A percentile compares a stretch with the other conserved stretches of the same genome.
phyloP scores from a whole-genome alignment of 2,888 invertebrate genomes.

The Parnassius glacialis region DNA sequence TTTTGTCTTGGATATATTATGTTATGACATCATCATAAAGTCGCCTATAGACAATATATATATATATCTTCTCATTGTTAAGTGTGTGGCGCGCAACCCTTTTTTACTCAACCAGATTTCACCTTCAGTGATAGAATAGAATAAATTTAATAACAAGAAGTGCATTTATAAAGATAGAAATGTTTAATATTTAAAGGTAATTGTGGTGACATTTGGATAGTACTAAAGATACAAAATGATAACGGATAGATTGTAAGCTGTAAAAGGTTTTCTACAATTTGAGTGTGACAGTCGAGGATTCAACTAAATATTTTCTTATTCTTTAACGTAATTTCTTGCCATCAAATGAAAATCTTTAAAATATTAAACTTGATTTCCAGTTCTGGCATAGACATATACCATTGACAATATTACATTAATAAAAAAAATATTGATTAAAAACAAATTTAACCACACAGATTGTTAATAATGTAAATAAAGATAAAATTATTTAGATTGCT shows the following conservation, averaged over 20 bases:
- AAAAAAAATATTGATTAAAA: neutral
- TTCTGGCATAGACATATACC: no score
- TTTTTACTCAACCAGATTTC: slow-evolving; percentile 22
- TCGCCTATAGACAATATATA: slow-evolving; percentile 16
- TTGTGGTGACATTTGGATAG: slow-evolving; percentile 64
- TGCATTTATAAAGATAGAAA: slow-evolving; percentile 77
- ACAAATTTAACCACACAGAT: neutral
- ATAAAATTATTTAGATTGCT: neutral
- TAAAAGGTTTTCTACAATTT: slow-evolving; percentile 75
- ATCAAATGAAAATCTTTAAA: slow-evolving; percentile 4
- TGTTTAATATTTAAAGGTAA: slow-evolving; percentile 66
- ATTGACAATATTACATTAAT: no score
- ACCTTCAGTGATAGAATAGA: slow-evolving; percentile 52
- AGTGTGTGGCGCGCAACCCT: slow-evolving; percentile 23
- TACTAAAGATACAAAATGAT: slow-evolving; percentile 63
- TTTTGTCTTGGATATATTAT: slow-evolving; percentile 6
- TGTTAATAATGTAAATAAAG: slow-evolving; percentile 1
- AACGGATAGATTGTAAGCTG: slow-evolving; percentile 57
- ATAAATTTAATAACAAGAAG: slow-evolving; percentile 69
- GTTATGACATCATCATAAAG: slow-evolving; percentile 3
- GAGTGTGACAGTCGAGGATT: slow-evolving; percentile 65
- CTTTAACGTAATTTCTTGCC: slow-evolving; percentile 31
- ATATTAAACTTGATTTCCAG: no score
- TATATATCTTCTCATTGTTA: slow-evolving; percentile 20
- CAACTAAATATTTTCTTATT: slow-evolving; percentile 44